Evolutionary conservation across 2,113 vertebrate genomes (phyloP), one percentile per base, ranked within the genome.

Genomic region (Melanerpes aurifrons): DNA sequence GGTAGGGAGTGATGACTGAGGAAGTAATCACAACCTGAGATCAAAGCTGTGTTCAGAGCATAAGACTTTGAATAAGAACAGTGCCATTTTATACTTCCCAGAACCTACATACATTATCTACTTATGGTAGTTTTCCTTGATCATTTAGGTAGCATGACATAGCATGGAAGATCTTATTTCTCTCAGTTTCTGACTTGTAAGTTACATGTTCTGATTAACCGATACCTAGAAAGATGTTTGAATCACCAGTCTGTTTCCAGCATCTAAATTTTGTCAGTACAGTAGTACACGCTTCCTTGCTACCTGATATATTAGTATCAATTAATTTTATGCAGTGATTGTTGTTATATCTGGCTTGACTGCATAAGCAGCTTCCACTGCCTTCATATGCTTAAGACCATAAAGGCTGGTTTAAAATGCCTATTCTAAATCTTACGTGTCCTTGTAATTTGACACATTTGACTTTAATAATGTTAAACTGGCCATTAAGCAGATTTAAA

Each of bases 401-500:
- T 77, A 88, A 79, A 95, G 69, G 15, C 10, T 53, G 40, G 12
- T 85, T 88, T 87, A 70, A 94, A 91, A 91, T 76, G 62, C 10
- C 48, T 83, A 5, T 73, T 93, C 28, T 84, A 88, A 72, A 75
- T 75, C 43, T 74, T 66, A 67, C 78, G 3, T 78, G 26, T 82
- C n/a, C n/a, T 73, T 84, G 73, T 54, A 74, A 73, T 77, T 57
- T 68, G 84, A 82, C 59, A 59, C 5, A 0, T 87, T 81, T 87
- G 73, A 77, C 54, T 78, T 81, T 77, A 25, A 75, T 87, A 79
- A 62, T 21, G 47, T 82, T 86, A 86, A 93, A 81, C 40, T 86
- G 58, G 81, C 50, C 21, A 22, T 94, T 90, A 81, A 91, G 50
- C 28, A 81, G 62, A 72, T 35, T 82, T 84, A 75, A 88, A 95